Evolutionary conservation across 2,888 invertebrate genomes (phyloP).

Genomic region (Folsomia candida): DNA sequence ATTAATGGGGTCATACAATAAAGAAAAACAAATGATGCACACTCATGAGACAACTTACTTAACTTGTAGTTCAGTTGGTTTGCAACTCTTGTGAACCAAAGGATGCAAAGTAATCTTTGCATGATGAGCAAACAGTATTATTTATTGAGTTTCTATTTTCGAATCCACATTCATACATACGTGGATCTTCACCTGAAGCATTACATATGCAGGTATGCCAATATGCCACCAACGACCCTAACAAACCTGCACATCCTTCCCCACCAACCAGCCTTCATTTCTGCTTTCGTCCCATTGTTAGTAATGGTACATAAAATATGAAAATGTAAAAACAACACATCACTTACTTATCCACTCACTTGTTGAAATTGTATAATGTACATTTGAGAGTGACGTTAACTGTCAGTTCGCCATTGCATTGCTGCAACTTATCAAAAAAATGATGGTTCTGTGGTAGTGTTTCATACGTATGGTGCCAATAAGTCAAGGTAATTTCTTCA

Average conservation of each 20-base stretch:
- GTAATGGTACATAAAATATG: neutral
- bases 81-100: slow-evolving; percentile 22
- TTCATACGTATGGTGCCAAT: neutral
- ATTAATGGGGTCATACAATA: neutral
- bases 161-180: neutral
- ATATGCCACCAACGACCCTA: neutral
- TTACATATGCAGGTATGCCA: slow-evolving; percentile 10
- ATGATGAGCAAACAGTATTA: slow-evolving; percentile 11
- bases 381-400: neutral
- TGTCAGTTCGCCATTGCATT: neutral
- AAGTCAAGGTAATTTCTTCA: slow-evolving; percentile 13
- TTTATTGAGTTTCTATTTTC: slow-evolving; percentile 10
- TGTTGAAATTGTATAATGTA: neutral
- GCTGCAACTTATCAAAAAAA: no score
- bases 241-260: neutral
- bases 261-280: neutral
- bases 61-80: slow-evolving; percentile 16
- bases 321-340: neutral
- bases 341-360: neutral
- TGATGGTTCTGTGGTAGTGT: no score
- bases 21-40: neutral
- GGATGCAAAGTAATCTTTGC: slow-evolving; percentile 33
- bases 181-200: neutral
- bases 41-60: slow-evolving; percentile 14
- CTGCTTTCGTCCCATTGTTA: neutral